phyloP scores from a whole-genome alignment of 2,113 vertebrate species.

The Eurypyga helias region DNA sequence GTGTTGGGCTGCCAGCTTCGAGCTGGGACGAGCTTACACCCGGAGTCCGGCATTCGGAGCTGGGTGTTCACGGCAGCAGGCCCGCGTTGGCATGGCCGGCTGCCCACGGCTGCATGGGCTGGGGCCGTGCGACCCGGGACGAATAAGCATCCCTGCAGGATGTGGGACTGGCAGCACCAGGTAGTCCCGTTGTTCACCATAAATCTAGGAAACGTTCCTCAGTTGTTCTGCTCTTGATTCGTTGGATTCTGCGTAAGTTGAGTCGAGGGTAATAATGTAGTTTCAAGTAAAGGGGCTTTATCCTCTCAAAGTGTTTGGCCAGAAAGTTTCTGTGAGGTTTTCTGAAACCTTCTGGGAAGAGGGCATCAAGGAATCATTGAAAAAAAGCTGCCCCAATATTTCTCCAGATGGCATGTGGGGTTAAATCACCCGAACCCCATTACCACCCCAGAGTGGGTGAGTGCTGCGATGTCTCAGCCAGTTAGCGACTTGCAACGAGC shows the following conservation, averaged over 20 bases:
- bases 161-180: background rate
- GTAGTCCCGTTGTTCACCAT: background rate
- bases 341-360: background rate
- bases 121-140: fast-evolving
- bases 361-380: background rate
- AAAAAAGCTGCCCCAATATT: background rate
- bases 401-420: background rate
- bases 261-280: background rate
- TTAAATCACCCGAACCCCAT: background rate
- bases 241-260: background rate
- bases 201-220: background rate
- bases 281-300: background rate
- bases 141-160: background rate
- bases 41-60: background rate
- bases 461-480: background rate
- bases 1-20: background rate
- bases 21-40: fast-evolving
- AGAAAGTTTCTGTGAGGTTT: background rate
- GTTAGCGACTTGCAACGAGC: background rate
- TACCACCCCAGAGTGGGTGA: background rate
- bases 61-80: background rate
- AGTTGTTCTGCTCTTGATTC: background rate
- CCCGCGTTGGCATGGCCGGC: background rate
- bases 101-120: background rate
- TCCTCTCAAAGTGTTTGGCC: background rate